Base-by-base conservation (phyloP, 2,888 invertebrate genomes). In the Ochropacha duplaris region DNA sequence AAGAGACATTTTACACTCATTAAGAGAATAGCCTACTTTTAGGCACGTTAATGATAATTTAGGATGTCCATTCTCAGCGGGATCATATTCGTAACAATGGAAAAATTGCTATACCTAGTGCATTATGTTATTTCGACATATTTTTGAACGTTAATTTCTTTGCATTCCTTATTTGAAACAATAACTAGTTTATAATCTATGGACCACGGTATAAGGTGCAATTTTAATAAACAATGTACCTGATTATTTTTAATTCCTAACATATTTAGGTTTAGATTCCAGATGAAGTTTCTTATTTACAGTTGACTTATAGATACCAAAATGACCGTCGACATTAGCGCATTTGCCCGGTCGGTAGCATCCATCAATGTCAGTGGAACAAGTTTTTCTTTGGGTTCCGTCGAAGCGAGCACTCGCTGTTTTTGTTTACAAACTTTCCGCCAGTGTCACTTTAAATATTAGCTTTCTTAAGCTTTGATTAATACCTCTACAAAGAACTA, bases 341-440 rank as follows among this genome's bases (percentile, higher is more conserved):
- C 79, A 74, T 76, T 78, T 74, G 80, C 77, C n/a, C n/a, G n/a
- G n/a, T n/a, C 72, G 72, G 71, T 72, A 79, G 76, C 90, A 92
- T 92, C 89, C 84, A 91, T 92, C 92, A 92, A 81, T 80, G 91
- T 90, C 92, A 86, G 64, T 61, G 61, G 72, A 82, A 72, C 84
- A 87, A 90, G 88, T 90, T 91, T 91, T 92, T 89, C 86, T 81
- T 77, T 79, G 81, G 83, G 85, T 83, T 82, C 77, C 79, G 83
- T 79, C 80, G 78, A 82, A 85, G 79, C 82, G 78, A 76, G 78
- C 78, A 78, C 76, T 75, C 77, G 68, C 78, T 82, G 87, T 89
- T 90, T 90, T 90, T 87, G 87, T 89, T 88, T 82, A 83, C 82
- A 76, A 86, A 86, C 86, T 90, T 87, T 87, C 83, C 78, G 81